Conservation (phyloP, 1,140 invertebrate species). For the Periplaneta americana region DNA sequence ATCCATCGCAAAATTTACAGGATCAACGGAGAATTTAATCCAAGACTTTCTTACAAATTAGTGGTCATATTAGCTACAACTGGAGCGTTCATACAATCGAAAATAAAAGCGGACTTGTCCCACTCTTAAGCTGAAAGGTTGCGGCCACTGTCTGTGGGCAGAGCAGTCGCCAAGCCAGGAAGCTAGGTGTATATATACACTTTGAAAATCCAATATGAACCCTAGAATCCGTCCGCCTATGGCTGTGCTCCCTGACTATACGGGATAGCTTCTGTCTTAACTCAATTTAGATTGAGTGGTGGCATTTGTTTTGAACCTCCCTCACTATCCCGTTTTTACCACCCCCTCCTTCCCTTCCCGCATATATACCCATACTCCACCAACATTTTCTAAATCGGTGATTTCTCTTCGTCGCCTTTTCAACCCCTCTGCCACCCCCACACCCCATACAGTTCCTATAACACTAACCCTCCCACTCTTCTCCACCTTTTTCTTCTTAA, state of each 20-base stretch:
- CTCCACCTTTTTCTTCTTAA: constrained; percentile 10
- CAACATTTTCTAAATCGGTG: constrained; percentile 24
- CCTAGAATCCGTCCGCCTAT: neutral
- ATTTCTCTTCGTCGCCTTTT: constrained; percentile 21
- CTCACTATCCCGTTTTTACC: neutral
- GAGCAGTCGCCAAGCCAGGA: neutral
- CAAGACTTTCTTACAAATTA: too few species aligned
- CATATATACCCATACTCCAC: neutral
- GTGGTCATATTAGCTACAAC: too few species aligned
- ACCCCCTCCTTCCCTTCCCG: neutral
- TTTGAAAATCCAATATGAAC: neutral
- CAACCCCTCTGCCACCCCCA: neutral
- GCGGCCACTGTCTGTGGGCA: neutral
- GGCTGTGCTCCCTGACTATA: neutral
- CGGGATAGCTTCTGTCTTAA: constrained; percentile 19
- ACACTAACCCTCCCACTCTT: neutral
- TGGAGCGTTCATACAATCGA: too few species aligned
- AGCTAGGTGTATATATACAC: neutral
- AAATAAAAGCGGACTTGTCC: neutral
- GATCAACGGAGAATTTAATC: too few species aligned
- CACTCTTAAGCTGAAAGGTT: neutral
- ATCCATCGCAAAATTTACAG: too few species aligned
- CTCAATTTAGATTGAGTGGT: constrained; percentile 26
- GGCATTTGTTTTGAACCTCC: constrained; percentile 21
- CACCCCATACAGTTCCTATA: neutral